Percentiles rank a stretch among this genome's conserved stretches.
Evolutionary conservation across 2,113 vertebrate species (phyloP).

Genomic region (Lepidothrix coronata): DNA sequence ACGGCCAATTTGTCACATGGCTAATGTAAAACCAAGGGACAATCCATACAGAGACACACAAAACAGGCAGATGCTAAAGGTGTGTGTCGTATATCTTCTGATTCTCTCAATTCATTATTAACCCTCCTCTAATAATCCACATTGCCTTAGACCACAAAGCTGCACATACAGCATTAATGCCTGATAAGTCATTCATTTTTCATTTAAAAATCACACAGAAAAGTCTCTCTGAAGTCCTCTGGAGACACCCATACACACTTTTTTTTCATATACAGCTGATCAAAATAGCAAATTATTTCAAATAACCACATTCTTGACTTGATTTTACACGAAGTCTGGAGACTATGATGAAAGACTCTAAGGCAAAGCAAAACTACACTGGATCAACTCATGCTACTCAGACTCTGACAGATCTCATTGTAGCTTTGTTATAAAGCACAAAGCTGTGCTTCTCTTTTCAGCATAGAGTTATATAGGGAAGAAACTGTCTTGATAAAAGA

Average conservation of each 20-base stretch:
- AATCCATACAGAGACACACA: neutral
- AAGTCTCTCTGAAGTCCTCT: neutral
- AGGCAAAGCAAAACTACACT: neutral
- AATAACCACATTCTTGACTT: neutral
- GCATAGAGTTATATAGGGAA: neutral
- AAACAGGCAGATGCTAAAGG: neutral
- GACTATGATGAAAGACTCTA: neutral
- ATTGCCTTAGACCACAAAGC: rapidly evolving
- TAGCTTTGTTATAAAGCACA: neutral
- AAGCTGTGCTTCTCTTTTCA: neutral
- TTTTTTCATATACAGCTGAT: neutral
- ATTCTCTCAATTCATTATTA: neutral
- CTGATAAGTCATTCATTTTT: neutral
- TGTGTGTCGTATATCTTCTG: neutral
- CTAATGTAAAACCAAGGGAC: neutral
- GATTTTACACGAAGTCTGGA: neutral
- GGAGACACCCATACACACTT: neutral
- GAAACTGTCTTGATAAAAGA: neutral
- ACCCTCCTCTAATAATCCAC: neutral
- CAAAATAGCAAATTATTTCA: neutral
- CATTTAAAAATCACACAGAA: neutral
- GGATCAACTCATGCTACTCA: neutral
- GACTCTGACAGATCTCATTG: neutral
- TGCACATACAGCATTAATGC: neutral
- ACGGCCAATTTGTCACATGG: neutral